These are phyloP conservation scores for Phymorhynchus buccinoides DNA, from an alignment of 1,140 invertebrate species.

Conservation along the genomic window DNA sequence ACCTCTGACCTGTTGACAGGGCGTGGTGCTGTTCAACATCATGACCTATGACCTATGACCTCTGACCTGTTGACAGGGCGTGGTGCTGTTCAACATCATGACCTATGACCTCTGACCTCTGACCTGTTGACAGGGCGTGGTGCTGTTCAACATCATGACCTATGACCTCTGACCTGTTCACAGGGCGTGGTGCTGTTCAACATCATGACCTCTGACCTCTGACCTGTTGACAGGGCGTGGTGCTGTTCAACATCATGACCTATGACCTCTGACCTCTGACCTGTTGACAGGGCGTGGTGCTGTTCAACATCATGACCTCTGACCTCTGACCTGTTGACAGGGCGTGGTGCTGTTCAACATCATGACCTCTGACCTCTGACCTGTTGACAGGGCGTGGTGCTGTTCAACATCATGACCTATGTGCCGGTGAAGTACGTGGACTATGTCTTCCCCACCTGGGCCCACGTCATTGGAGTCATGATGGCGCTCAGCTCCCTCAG, in stretches of 20 bases:
- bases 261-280: too few species aligned
- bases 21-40: constrained; percentile 96
- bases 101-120: constrained; percentile 96
- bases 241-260: too few species aligned
- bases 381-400: constrained; percentile 94
- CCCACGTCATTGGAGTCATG: constrained; percentile 93
- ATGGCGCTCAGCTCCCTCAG: constrained; percentile 96
- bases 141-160: constrained; percentile 88
- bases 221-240: too few species aligned
- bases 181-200: too few species aligned
- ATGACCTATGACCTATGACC: constrained; percentile 96
- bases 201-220: too few species aligned
- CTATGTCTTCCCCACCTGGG: constrained; percentile 98
- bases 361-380: too few species aligned
- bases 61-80: too few species aligned
- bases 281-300: too few species aligned
- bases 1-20: too few species aligned
- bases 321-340: too few species aligned
- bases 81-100: constrained; percentile 92
- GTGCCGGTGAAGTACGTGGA: constrained; percentile 94
- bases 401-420: constrained; percentile 96
- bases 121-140: constrained; percentile 94
- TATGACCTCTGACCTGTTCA: constrained; percentile 86
- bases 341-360: too few species aligned
- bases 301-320: too few species aligned